Base-by-base conservation (phyloP, 2,113 vertebrate genomes). In the Cnemophilus loriae region DNA sequence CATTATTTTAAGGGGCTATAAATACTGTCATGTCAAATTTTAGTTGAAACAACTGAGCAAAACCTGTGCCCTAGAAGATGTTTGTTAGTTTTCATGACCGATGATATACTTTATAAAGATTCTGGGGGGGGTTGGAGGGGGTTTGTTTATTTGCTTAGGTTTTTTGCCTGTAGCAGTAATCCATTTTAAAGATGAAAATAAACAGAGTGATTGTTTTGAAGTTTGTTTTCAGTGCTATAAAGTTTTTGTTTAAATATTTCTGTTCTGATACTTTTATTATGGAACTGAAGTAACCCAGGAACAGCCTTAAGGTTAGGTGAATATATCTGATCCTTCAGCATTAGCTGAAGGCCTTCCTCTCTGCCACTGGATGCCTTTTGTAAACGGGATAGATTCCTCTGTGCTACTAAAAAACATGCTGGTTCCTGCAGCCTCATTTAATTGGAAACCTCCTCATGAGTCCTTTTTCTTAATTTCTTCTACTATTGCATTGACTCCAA, bases 151-250 rank as follows among this genome's bases (percentile, higher is more conserved):
- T 84, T 67, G 32, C 50, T 95, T 92, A 30, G 37, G 1, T 44
- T 35, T 60, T 65, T 52, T 49, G 11, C 68, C 20, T 60, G 53
- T 90, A 87, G 52, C 42, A 84, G 79, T 92, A 76, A 89, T 76
- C 65, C 73, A 35, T 93, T 96, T 95, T 94, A 87, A 92, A 87
- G 87, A 69, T 94, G 78, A 90, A 95, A 91, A 96, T 88, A 94
- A 94, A 60, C 46, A 63, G 27, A 71, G 26, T 63, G 20, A 22
- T 90, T 75, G 35, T 84, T 96, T 80, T 87, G 69, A 91, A 89
- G 87, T 91, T 91, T 74, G 26, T 93, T 93, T 90, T 95, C 61
- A 82, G n/a, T 79, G n/a, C 86, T 96, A 56, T 87, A 87, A 91
- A 94, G 57, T 37, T 90, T 70, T 94, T 97, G 91, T 89, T 96